phyloP scores from a whole-genome alignment of 2,113 vertebrate genomes.

The Camelus bactrianus region DNA sequence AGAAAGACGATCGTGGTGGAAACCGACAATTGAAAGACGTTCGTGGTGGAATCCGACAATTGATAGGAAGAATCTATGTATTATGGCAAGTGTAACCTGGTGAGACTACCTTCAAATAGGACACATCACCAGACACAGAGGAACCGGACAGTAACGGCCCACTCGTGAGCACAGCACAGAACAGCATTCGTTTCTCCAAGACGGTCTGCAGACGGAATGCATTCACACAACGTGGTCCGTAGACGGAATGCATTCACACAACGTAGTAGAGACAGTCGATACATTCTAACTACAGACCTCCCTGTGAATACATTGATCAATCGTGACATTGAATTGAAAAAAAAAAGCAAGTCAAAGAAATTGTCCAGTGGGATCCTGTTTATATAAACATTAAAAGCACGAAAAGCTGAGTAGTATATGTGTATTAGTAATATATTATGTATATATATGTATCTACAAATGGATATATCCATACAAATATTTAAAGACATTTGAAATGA shows the following conservation, averaged over 20 bases:
- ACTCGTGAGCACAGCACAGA: neutral
- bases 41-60: no score
- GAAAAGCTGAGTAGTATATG: neutral
- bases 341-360: neutral
- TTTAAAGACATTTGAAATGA: neutral
- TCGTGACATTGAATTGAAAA: neutral
- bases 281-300: rapidly evolving
- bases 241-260: neutral
- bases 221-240: rapidly evolving
- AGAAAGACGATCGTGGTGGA: neutral
- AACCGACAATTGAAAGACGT: neutral
- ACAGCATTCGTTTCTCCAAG: neutral
- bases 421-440: neutral
- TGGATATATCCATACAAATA: neutral
- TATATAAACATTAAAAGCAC: neutral
- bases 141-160: rapidly evolving
- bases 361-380: neutral
- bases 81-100: neutral
- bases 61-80: neutral
- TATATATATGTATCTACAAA: no score
- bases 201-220: neutral
- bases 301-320: neutral
- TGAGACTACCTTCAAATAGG: rapidly evolving
- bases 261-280: neutral
- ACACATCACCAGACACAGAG: no score